phyloP scores from a whole-genome alignment of 2,113 vertebrate genomes.

The Cynoglossus semilaevis region DNA sequence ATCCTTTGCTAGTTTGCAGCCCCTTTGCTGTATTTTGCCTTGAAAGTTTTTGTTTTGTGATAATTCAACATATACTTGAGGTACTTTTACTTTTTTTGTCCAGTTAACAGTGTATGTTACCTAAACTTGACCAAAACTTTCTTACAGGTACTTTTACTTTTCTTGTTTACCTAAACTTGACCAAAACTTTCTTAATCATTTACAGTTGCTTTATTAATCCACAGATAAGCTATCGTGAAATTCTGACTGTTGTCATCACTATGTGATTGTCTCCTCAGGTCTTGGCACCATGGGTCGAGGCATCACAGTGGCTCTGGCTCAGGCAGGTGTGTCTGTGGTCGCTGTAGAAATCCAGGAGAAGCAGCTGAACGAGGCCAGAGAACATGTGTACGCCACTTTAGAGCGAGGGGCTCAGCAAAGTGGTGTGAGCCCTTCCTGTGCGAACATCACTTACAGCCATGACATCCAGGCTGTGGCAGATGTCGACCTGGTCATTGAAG shows the following conservation, averaged over 20 bases:
- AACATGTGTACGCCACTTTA: constrained; percentile 73
- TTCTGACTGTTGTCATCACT: not conserved
- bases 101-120: too few species aligned
- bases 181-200: too few species aligned
- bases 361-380: constrained; percentile 75
- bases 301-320: constrained; percentile 82
- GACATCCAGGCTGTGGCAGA: constrained; percentile 70
- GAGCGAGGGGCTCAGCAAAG: constrained; percentile 77
- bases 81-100: too few species aligned
- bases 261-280: constrained; percentile 70
- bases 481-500: constrained; percentile 88
- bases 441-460: constrained; percentile 72
- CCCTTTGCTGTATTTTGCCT: not conserved
- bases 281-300: constrained; percentile 94
- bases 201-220: too few species aligned
- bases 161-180: too few species aligned
- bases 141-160: too few species aligned
- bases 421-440: constrained; percentile 37
- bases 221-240: too few species aligned
- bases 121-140: too few species aligned
- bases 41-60: too few species aligned
- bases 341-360: constrained; percentile 83
- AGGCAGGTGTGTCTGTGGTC: constrained; percentile 82
- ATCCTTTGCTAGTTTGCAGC: too few species aligned
- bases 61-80: too few species aligned